Conservation (phyloP, 2,113 vertebrate genomes). For the Ceyx cyanopectus region DNA sequence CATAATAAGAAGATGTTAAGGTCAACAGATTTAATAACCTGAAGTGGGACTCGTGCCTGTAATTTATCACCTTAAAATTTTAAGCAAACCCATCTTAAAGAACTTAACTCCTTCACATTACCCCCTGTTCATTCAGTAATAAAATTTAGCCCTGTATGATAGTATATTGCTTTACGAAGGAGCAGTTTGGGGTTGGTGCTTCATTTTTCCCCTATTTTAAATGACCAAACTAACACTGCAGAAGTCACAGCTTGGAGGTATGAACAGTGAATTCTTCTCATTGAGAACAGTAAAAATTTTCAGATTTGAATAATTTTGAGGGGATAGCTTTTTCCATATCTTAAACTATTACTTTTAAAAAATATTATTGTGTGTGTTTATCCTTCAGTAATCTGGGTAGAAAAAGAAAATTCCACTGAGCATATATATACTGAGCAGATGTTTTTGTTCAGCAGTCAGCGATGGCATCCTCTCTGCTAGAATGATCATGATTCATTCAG, state of each 20-base stretch:
- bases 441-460: not conserved
- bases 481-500: too few species aligned
- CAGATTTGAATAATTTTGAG: not conserved
- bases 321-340: not conserved
- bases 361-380: too few species aligned
- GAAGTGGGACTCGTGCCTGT: not conserved
- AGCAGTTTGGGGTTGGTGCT: too few species aligned
- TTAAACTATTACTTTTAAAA: too few species aligned
- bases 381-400: not conserved
- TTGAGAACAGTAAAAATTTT: not conserved
- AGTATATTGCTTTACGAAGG: too few species aligned
- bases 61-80: constrained; percentile 38
- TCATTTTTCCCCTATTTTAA: too few species aligned
- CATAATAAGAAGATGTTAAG: constrained; percentile 46
- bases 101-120: not conserved
- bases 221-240: too few species aligned
- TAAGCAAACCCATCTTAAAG: not conserved
- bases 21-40: constrained; percentile 69
- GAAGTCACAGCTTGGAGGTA: not conserved
- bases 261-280: not conserved
- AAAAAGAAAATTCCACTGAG: not conserved
- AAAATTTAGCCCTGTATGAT: too few species aligned
- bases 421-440: not conserved
- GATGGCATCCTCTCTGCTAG: not conserved
- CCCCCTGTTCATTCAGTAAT: too few species aligned